Conservation (phyloP, 2,797 vertebrate genomes). For the Stomatorhinus walkeri region DNA sequence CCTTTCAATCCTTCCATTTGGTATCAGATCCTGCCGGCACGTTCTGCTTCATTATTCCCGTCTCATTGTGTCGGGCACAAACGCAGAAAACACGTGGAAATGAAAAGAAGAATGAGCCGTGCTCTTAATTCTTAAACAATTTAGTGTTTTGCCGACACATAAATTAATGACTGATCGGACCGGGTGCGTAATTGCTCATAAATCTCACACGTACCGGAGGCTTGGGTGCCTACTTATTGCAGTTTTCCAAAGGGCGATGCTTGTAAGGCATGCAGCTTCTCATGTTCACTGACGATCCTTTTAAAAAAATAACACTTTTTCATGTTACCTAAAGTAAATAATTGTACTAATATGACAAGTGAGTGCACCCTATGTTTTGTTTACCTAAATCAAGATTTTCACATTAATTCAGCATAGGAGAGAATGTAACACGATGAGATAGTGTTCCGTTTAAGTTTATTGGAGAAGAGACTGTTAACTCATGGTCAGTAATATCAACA, state of each 20-base stretch:
- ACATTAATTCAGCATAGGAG: background rate
- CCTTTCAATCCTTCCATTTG: conserved; percentile 32
- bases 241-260: conserved; percentile 10
- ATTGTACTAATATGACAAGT: background rate
- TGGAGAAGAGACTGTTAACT: background rate
- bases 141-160: conserved; percentile 78
- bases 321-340: background rate
- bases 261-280: background rate
- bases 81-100: conserved; percentile 44
- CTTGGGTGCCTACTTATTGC: conserved; percentile 48
- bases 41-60: conserved; percentile 35
- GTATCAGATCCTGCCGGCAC: conserved; percentile 33
- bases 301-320: background rate
- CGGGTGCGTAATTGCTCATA: conserved; percentile 76
- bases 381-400: background rate
- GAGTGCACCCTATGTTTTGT: background rate
- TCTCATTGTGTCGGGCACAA: conserved; percentile 26
- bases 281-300: background rate
- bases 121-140: conserved; percentile 83
- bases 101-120: conserved; percentile 72
- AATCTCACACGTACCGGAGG: conserved; percentile 63
- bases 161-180: conserved; percentile 83
- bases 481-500: background rate
- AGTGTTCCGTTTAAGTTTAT: background rate
- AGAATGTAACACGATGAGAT: background rate